Base-by-base conservation (phyloP, 2,888 invertebrate genomes). In the Saturnia japonica region DNA sequence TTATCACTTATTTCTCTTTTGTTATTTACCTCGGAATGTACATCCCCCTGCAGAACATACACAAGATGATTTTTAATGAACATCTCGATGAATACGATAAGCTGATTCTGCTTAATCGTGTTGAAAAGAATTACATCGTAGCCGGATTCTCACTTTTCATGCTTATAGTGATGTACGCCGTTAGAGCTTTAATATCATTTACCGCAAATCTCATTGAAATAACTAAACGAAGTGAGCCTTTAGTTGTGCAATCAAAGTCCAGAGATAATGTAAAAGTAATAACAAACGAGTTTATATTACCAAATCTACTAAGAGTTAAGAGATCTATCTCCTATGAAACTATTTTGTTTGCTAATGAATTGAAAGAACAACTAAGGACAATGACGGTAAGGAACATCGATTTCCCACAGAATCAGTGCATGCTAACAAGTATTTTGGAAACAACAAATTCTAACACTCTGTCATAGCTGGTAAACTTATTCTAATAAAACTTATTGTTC, bases 111-210 rank as follows among this genome's bases (percentile, higher is more conserved):
- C 72, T 91, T 1, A 84, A 80, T 62, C 82, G 79, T n/a, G 79
- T 89, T 0, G 91, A 91, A 72, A 91, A 88, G 79, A 88, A 88
- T 71, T 92, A 91, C 71, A 83, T 89, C 0, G 85, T 90, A 19
- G 86, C 91, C 71, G 91, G 91, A n/a, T 91, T 91, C 70, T 92
- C 92, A 0, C 80, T 92, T 16, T 91, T 91, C 71, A 75, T 93
- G 54, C 84, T 89, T 1, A 85, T 91, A 6, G 88, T 91, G 0
- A 72, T 86, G 25, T 88, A 86, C 64, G 91, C 91, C 4, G 72
- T 91, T 0, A 81, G 80, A 81, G 81, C 85, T 6, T 76, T 92
- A 42, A 72, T 89, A 1, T 75, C 80, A 0, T 91, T 90, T 45
- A 80, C 91, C 7, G 86, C 91, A 47, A 85, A 77, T 43, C 75